Base-by-base conservation (phyloP, 2,113 vertebrate genomes). In the Neodontobutis hainanensis region DNA sequence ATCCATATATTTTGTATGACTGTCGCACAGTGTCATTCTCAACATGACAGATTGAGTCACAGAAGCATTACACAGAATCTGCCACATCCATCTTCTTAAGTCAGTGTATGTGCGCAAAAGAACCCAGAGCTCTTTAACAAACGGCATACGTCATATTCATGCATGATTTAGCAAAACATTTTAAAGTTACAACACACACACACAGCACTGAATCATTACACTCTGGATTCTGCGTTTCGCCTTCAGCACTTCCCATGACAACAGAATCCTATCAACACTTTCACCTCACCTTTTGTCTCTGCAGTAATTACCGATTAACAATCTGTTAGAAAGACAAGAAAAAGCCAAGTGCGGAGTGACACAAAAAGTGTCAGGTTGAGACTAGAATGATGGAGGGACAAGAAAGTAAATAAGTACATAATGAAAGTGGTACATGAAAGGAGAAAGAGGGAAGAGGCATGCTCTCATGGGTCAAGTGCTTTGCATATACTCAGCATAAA, bases 221-320 rank as follows among this genome's bases (percentile, higher is more conserved):
- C 80, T 70, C 49, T 11, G 51, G 58, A 80, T 80, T 67, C 69
- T 75, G 66, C 57, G n/a, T 77, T 77, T 87, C 63, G 77, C 85
- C 66, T 79, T 69, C 40, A 82, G 78, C 78, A 65, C 72, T 77
- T 80, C 77, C 81, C 79, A 80, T 85, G 82, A 88, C 82, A 88
- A 79, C 74, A 74, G 65, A 80, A 86, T 82, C 71, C 70, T 68
- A 81, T 86, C 82, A 82, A 83, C 75, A 66, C 71, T 76, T 70
- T 76, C 68, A 73, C 69, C 81, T 81, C 82, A 85, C 82, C 85
- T 86, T 81, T 87, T 83, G 82, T 74, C 82, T 71, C 77, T 45
- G 75, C 70, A 61, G 70, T 86, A 84, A 89, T 87, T 78, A 77
- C 69, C 46, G 44, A 89, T 85, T 86, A 87, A 84, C 72, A 82